These are phyloP conservation scores for Heliconius himera DNA, from an alignment of 1,140 invertebrate genomes.

Conservation along the genomic window DNA sequence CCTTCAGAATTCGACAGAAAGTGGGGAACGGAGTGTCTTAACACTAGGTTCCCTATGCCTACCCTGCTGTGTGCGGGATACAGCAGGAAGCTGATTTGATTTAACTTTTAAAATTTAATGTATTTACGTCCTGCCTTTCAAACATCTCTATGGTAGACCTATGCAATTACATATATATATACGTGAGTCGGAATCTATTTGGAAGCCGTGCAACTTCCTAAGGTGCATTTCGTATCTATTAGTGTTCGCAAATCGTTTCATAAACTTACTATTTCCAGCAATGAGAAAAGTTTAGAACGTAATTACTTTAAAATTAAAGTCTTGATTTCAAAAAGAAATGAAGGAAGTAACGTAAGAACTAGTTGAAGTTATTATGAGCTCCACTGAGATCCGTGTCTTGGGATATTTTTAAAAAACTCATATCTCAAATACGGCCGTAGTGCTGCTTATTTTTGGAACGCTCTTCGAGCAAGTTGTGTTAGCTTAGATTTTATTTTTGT, in stretches of 20 bases:
- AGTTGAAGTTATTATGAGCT: conserved; percentile 39
- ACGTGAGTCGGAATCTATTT: conserved; percentile 1
- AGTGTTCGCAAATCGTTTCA: conserved; percentile 22
- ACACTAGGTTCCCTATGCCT: too few species aligned
- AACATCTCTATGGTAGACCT: background rate
- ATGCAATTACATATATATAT: background rate
- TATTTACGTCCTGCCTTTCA: background rate
- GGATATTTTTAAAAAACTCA: conserved; percentile 57
- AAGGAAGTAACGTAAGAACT: conserved; percentile 20
- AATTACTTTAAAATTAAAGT: conserved; percentile 40
- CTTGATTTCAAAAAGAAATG: conserved; percentile 37
- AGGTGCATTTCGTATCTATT: conserved; percentile 17
- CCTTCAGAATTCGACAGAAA: too few species aligned
- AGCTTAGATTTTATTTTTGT: conserved; percentile 1
- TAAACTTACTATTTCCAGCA: conserved; percentile 33
- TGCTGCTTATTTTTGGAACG: conserved; percentile 52
- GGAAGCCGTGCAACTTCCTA: background rate
- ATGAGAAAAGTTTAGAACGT: conserved; percentile 39
- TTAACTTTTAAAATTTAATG: background rate
- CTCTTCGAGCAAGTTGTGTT: conserved; percentile 27
- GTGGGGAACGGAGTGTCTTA: too few species aligned
- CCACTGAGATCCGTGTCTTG: conserved; percentile 29
- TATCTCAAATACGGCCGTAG: conserved; percentile 39
- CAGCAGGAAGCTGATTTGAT: too few species aligned
- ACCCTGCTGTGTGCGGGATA: too few species aligned